Percentiles rank a stretch among this genome's conserved stretches.
These are phyloP conservation scores for Notolepis coatsorum DNA, from an alignment of 2,797 vertebrate species.

Conservation along the genomic window DNA sequence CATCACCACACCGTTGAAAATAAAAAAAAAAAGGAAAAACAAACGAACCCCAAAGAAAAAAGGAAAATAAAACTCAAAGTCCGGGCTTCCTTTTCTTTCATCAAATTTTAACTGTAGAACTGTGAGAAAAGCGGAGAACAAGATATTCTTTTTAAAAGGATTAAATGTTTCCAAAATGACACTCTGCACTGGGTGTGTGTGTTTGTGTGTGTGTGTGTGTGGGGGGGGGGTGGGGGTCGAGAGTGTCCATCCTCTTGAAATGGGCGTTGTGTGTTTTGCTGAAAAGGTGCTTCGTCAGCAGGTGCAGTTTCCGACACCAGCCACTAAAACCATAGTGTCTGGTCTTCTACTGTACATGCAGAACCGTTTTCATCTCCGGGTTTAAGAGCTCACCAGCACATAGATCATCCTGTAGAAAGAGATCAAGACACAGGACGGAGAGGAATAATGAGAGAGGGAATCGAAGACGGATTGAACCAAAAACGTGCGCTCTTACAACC, in stretches of 20 bases:
- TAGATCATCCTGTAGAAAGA: constrained; percentile 93
- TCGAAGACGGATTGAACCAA: too few relatives aligned
- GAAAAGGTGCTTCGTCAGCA: constrained; percentile 60
- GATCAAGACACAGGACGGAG: constrained; percentile 29
- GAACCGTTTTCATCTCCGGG: constrained; percentile 33
- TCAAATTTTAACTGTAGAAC: constrained; percentile 45
- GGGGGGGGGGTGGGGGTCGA: constrained; percentile 29
- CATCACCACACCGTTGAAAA: constrained; percentile 50
- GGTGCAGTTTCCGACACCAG: constrained; percentile 71
- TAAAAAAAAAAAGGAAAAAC: constrained; percentile 3
- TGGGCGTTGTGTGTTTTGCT: constrained; percentile 60
- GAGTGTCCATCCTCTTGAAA: constrained; percentile 64
- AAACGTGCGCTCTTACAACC: too few relatives aligned
- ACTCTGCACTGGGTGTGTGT: constrained; percentile 23
- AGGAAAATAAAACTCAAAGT: constrained; percentile 28
- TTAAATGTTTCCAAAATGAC: constrained; percentile 64
- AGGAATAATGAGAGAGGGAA: neutral
- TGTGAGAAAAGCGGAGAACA: constrained; percentile 49
- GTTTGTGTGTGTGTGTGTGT: constrained; percentile 13
- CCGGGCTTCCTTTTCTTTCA: constrained; percentile 47
- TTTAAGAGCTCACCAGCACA: constrained; percentile 98
- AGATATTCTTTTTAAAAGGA: constrained; percentile 51
- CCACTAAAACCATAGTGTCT: constrained; percentile 56
- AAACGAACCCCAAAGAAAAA: too few relatives aligned
- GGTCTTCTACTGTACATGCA: constrained; percentile 60